Evolutionary conservation across 2,888 invertebrate species (phyloP).

Genomic region (Mycalesis mineus): DNA sequence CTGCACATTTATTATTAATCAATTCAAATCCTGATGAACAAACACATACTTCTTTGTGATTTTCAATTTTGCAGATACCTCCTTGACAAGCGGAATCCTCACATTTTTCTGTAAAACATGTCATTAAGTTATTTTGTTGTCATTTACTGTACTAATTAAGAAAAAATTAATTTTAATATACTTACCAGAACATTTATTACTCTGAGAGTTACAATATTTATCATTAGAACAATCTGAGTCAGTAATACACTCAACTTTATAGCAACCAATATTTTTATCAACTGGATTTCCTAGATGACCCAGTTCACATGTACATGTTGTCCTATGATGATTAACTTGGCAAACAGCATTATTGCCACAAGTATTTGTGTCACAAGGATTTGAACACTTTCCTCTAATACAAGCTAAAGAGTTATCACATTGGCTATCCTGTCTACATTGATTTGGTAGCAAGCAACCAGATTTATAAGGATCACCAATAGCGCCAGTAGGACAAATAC

Average conservation of each 20-base stretch:
- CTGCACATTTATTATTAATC: slow-evolving; percentile 82
- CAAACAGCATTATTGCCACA: slow-evolving; percentile 90
- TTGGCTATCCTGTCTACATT: slow-evolving; percentile 85
- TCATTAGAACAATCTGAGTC: slow-evolving; percentile 86
- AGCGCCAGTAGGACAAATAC: slow-evolving; percentile 86
- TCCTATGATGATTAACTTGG: slow-evolving; percentile 83
- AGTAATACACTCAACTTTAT: slow-evolving; percentile 90
- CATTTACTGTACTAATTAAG: neutral
- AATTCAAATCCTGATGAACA: slow-evolving; percentile 87
- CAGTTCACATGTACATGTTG: slow-evolving; percentile 86
- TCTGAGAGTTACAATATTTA: slow-evolving; percentile 85
- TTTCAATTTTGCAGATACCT: slow-evolving; percentile 85
- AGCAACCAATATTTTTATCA: slow-evolving; percentile 87
- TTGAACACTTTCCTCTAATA: slow-evolving; percentile 85
- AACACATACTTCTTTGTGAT: slow-evolving; percentile 85
- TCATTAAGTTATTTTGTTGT: neutral
- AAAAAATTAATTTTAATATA: slow-evolving; percentile 22
- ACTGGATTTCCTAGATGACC: slow-evolving; percentile 90
- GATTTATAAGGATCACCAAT: slow-evolving; percentile 83
- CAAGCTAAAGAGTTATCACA: slow-evolving; percentile 88
- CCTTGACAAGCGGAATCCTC: slow-evolving; percentile 87
- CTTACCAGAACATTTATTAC: slow-evolving; percentile 88
- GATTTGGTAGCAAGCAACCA: slow-evolving; percentile 87
- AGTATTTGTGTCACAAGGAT: slow-evolving; percentile 84
- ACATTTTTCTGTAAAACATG: slow-evolving; percentile 83